These are phyloP conservation scores for Rafetus swinhoei DNA, from an alignment of 2,113 vertebrate species.

Conservation along the genomic window DNA sequence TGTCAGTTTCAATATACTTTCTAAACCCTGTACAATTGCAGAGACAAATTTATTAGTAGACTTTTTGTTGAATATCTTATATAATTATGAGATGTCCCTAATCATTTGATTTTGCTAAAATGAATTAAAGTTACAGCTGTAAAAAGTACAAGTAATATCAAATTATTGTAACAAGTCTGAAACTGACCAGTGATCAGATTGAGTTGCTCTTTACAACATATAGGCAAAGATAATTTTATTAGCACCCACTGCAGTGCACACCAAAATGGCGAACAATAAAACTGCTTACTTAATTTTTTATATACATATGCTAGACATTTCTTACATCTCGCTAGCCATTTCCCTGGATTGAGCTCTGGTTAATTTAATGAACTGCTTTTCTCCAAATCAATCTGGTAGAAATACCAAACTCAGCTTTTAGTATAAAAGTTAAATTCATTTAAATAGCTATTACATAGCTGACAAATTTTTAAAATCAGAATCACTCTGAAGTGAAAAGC, in stretches of 20 bases:
- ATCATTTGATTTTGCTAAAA: conserved; percentile 1
- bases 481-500: background rate
- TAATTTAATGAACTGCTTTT: background rate
- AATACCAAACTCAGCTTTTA: background rate
- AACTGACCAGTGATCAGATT: background rate
- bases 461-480: background rate
- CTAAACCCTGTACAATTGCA: background rate
- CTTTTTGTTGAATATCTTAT: background rate
- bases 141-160: background rate
- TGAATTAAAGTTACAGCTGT: background rate
- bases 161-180: background rate
- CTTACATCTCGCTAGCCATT: background rate
- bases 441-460: background rate
- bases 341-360: background rate
- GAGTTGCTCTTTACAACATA: background rate
- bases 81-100: background rate
- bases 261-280: background rate
- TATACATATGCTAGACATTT: background rate
- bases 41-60: background rate
- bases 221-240: background rate
- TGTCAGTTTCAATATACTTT: background rate
- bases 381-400: background rate
- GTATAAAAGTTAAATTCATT: background rate
- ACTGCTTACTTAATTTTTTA: background rate
- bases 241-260: background rate